These are phyloP conservation scores for Elysia chlorotica DNA, from an alignment of 1,140 invertebrate genomes.

Conservation along the genomic window DNA sequence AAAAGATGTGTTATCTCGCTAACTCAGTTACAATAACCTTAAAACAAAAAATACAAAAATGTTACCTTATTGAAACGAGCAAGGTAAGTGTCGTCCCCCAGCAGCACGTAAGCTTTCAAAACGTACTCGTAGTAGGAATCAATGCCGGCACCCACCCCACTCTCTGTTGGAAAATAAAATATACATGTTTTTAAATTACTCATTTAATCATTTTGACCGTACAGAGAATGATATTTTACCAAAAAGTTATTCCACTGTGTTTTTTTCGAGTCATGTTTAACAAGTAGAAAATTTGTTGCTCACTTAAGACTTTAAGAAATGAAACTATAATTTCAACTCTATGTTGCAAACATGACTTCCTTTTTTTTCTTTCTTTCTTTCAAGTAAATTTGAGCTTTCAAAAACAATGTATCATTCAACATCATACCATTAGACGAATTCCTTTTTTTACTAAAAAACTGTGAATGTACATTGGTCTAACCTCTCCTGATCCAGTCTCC, in stretches of 20 bases:
- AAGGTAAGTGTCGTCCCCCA: constrained; percentile 86
- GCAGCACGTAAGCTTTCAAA: constrained; percentile 82
- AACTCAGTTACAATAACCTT: too few species aligned
- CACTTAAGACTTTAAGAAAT: not conserved
- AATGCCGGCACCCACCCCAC: constrained; percentile 97
- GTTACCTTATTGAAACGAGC: constrained; percentile 85
- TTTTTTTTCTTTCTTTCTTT: not conserved
- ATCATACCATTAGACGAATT: too few species aligned
- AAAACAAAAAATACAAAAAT: too few species aligned
- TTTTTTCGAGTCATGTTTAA: not conserved
- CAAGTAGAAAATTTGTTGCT: not conserved
- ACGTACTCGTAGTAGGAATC: constrained; percentile 99
- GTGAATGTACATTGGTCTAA: constrained; percentile 26
- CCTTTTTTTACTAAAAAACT: not conserved
- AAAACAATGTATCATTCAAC: too few species aligned
- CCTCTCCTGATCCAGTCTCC: constrained; percentile 93
- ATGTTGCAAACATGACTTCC: not conserved
- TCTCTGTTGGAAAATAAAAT: constrained; percentile 68
- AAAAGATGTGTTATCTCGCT: too few species aligned
- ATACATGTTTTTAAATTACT: too few species aligned
- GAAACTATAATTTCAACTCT: not conserved
- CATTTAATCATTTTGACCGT: too few species aligned
- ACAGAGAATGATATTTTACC: not conserved
- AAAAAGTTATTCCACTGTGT: not conserved
- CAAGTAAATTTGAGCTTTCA: too few species aligned